Base-by-base conservation (phyloP, 2,113 vertebrate genomes). In the Trinectes maculatus region DNA sequence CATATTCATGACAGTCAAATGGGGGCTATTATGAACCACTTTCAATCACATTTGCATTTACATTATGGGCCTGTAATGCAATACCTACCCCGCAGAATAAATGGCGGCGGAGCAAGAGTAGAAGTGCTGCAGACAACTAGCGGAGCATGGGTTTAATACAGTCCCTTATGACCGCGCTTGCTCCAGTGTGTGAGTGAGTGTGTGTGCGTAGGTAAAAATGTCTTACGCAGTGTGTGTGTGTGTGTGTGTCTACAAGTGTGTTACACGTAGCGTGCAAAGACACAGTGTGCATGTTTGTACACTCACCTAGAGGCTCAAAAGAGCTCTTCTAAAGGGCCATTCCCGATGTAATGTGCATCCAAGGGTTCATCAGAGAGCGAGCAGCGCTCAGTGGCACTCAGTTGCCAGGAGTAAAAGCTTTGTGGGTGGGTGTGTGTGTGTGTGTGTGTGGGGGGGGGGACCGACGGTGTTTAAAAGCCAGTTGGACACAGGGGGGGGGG, bases 11-110 rank as follows among this genome's bases (percentile, higher is more conserved):
- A 81, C 71, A 86, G 83, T 54, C 57, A 62, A 85, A 89, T 48
- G 28, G 73, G 54, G 28, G 60, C 59, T 74, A 81, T 81, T 85
- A 87, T 79, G 73, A 78, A 71, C 18, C 75, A 59, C 68, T 78
- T 78, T 89, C 80, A 85, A 74, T 88, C 76, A 80, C 74, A 88
- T 89, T 92, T 85, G 77, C 77, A 84, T 87, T 79, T 76, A 82
- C 84, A 88, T 90, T 84, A 89, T 46, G 47, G 16, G 47, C 8
- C 74, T 62, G 37, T 73, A 64, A 68, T 56, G 49, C 49, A 40
- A 42, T 64, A 56, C 43, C 52, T 9, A 67, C 78, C 26, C 73
- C 40, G 51, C 21, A 48, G 19, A 54, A 43, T 43, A 56, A 66
- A 75, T 68, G 28, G 48, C 24, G 22, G 3, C 18, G 37, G 28